Base-by-base conservation (phyloP, 2,888 invertebrate species). In the Agrotis puta region DNA sequence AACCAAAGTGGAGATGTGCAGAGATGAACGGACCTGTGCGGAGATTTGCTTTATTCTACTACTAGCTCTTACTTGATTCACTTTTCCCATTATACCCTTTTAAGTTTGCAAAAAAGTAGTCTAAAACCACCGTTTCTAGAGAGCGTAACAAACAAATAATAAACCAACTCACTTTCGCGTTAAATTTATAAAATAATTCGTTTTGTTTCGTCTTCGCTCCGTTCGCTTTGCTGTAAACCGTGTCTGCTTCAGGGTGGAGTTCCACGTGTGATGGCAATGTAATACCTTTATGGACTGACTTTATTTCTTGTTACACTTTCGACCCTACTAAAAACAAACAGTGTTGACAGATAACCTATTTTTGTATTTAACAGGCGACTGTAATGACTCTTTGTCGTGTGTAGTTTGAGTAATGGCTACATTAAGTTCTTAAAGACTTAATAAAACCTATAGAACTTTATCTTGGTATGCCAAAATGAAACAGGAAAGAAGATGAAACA, bases 261-360 rank as follows among this genome's bases (percentile, higher is more conserved):
- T 22, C 22, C 18, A 14, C n/a, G 27, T 48, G 18, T 18, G 18
- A 11, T 56, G 16, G 20, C 33, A 56, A 27, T 20, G 27, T 27
- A 64, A 48, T 50, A 24, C 4, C 16, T 57, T 56, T 13, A 65
- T 33, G 18, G 47, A 51, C 45, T n/a, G 13, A 56, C 14, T 64
- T 22, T 7, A 16, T 13, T 33, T 62, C 13, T 20, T 7, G 18
- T 43, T n/a, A 11, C 13, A 3, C 9, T 59, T 59, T 2, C 7
- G 7, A 33, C 45, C 14, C 39, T 6, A 13, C 11, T 59, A 57
- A n/a, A 7, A 14, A 51, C 22, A 27, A 51, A 58, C 48, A 43
- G 14, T 11, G 27, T 54, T 27, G 20, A 16, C 13, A 5, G 18
- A 48, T 62, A 27, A 57, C 24, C 51, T 18, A 24, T 54, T 70